Conservation (phyloP, 2,888 invertebrate species). For the Lysandra coridon region DNA sequence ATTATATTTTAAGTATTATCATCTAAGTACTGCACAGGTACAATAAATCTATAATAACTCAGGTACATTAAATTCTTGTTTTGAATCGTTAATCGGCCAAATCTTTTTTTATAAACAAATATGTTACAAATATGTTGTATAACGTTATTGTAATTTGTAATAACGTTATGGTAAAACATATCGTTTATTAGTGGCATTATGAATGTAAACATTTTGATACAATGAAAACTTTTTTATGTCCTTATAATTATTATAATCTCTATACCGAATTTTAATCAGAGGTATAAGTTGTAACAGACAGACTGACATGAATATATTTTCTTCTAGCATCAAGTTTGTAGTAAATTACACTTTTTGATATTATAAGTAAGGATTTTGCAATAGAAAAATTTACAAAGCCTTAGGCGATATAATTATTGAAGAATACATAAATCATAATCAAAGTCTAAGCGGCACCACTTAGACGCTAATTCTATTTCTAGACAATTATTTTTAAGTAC, state of each 20-base stretch:
- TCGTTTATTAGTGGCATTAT: too few relatives aligned
- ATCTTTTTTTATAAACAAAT: too few relatives aligned
- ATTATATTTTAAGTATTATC: neutral
- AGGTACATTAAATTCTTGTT: neutral
- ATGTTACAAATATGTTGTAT: too few relatives aligned
- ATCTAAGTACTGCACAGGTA: neutral
- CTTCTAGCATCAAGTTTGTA: too few relatives aligned
- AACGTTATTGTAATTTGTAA: too few relatives aligned
- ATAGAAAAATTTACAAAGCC: neutral
- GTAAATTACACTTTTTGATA: neutral
- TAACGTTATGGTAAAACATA: too few relatives aligned
- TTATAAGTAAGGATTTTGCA: neutral
- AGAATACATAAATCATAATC: neutral
- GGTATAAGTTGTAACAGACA: neutral
- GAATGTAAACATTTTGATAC: neutral
- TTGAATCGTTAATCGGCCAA: too few relatives aligned
- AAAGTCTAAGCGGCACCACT: neutral
- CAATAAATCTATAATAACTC: neutral
- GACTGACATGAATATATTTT: too few relatives aligned
- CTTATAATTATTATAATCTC: neutral
- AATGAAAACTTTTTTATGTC: neutral
- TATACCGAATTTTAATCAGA: neutral
- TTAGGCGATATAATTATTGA: neutral
- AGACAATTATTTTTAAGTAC: constrained; percentile 5
- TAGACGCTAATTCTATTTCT: constrained; percentile 5